A percentile compares a stretch with the other conserved stretches of the same genome.
phyloP scores from a whole-genome alignment of 2,888 invertebrate genomes.

The Rutpela maculata region DNA sequence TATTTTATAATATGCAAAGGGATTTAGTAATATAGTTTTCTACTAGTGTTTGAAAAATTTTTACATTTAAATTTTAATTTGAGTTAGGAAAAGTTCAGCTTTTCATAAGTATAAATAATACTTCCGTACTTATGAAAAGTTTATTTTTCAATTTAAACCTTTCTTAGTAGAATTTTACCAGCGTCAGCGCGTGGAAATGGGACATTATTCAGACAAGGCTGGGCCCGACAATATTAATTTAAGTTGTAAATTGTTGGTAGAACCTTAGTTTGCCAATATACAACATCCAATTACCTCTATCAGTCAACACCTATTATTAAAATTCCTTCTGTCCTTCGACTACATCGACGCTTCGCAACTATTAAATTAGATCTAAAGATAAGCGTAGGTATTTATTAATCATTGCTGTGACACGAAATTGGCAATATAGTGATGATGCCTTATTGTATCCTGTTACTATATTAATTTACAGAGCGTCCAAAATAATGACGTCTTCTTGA shows the following conservation, averaged over 20 bases:
- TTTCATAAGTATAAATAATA: too few relatives aligned
- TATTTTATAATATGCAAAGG: too few relatives aligned
- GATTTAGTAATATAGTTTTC: too few relatives aligned
- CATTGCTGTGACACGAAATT: neutral
- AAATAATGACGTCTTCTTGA: too few relatives aligned
- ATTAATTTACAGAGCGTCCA: too few relatives aligned
- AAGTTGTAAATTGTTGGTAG: neutral
- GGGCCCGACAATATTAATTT: neutral
- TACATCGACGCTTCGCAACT: neutral
- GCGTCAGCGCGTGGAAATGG: neutral
- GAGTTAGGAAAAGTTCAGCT: too few relatives aligned
- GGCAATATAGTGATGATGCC: too few relatives aligned
- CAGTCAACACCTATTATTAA: neutral
- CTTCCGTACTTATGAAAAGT: too few relatives aligned
- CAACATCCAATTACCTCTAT: conserved; percentile 3
- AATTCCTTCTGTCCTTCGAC: neutral
- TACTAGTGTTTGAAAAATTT: too few relatives aligned
- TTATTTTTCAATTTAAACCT: neutral
- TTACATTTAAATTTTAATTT: too few relatives aligned
- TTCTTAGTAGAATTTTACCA: neutral
- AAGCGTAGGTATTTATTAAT: neutral
- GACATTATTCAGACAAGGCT: neutral
- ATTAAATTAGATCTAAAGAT: neutral
- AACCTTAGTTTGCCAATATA: conserved; percentile 2
- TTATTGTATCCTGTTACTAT: too few relatives aligned